Evolutionary conservation across 2,888 invertebrate species (phyloP).

Genomic region (Amitus sp.): DNA sequence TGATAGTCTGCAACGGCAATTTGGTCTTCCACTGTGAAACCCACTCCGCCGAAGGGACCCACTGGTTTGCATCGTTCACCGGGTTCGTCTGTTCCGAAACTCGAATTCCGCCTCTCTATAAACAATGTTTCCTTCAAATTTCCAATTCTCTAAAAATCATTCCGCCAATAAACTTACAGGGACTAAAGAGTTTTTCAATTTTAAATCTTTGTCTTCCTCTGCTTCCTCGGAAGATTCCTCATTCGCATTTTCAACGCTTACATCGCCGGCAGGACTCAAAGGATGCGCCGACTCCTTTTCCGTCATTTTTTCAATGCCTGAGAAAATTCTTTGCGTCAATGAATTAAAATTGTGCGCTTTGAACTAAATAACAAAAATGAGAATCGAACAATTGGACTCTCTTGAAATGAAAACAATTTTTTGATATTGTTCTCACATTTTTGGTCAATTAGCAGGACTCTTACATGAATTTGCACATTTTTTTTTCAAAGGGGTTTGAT

Average conservation of each 20-base stretch:
- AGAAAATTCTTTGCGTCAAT: too few relatives aligned
- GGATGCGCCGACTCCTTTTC: conserved; percentile 94
- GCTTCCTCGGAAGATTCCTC: conserved; percentile 38
- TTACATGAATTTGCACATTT: too few relatives aligned
- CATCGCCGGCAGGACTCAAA: conserved; percentile 55
- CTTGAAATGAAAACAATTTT: too few relatives aligned
- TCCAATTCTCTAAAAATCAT: too few relatives aligned
- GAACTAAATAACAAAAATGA: too few relatives aligned
- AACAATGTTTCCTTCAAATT: background rate
- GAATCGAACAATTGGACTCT: too few relatives aligned
- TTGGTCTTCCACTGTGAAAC: conserved; percentile 96
- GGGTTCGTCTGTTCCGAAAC: conserved; percentile 65
- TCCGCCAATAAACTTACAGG: conserved; percentile 56
- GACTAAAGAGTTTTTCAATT: conserved; percentile 51
- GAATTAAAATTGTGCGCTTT: too few relatives aligned
- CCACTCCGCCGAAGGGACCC: conserved; percentile 97
- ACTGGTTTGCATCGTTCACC: conserved; percentile 66
- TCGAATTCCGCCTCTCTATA: conserved; percentile 73
- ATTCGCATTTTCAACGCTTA: conserved; percentile 48
- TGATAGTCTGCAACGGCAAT: conserved; percentile 97
- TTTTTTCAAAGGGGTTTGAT: too few relatives aligned
- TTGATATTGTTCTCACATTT: too few relatives aligned
- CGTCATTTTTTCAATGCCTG: conserved; percentile 90
- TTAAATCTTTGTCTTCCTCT: conserved; percentile 33
- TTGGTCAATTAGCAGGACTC: too few relatives aligned